Evolutionary conservation across 2,113 vertebrate species (phyloP).

Genomic region (Anthoscopus minutus): DNA sequence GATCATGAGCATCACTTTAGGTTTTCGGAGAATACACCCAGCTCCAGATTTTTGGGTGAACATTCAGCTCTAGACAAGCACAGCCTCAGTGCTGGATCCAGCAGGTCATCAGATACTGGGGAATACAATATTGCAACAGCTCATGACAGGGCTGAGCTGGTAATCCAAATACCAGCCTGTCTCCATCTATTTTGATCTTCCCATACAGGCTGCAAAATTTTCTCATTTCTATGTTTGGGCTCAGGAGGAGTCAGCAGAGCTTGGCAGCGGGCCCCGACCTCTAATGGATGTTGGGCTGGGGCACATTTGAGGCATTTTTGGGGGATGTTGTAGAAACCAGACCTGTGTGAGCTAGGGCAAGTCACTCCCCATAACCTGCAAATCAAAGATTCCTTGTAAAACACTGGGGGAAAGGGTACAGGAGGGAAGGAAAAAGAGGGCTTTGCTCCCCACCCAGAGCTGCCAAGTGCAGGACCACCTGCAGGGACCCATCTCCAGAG

Average conservation of each 20-base stretch:
- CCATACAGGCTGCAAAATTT: neutral
- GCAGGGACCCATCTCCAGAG: neutral
- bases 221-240: neutral
- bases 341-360: neutral
- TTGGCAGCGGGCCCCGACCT: neutral
- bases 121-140: neutral
- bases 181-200: neutral
- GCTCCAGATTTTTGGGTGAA: neutral
- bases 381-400: neutral
- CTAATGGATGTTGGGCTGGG: neutral
- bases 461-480: neutral
- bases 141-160: neutral
- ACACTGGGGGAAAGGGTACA: neutral
- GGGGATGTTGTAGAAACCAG: neutral
- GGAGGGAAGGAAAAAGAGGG: neutral
- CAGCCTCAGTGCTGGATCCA: neutral
- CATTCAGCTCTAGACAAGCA: neutral
- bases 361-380: fast-evolving
- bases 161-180: neutral
- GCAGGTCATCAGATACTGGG: neutral
- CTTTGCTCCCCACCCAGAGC: neutral
- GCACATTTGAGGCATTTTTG: neutral
- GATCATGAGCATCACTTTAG: neutral
- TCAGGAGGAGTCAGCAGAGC: neutral
- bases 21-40: neutral